Base-by-base conservation (phyloP, 2,797 vertebrate species). In the Melanogrammus aeglefinus region DNA sequence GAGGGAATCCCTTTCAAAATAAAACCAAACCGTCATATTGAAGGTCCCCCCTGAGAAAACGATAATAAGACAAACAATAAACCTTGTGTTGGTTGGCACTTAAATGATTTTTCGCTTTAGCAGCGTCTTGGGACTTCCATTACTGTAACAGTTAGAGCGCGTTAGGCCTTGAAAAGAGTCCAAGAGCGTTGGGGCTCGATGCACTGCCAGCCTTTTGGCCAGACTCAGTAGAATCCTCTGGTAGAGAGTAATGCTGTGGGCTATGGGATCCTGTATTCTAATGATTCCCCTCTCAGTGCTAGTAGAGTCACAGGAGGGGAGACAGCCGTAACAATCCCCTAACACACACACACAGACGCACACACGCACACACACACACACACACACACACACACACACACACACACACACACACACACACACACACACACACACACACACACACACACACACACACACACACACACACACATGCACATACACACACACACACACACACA, bases 221-320 rank as follows among this genome's bases (percentile, higher is more conserved):
- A 82, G 88, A 87, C 87, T 86, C 84, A 82, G 85, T 47, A 79
- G 79, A 83, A 78, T 78, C 73, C 76, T 41, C 76, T 18, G 47
- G 47, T 57, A 29, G 81, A 81, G 83, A 57, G 77, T 77, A 75
- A 14, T 4, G 80, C 90, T 92, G 88, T 87, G 80, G 89, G 89
- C 82, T 84, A 83, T 16, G 73, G 82, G 76, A 76, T 63, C 83
- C 83, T 86, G 83, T 86, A 80, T 85, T 85, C 86, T 79, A 86
- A 86, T 88, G 79, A 73, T 74, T 86, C 81, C 81, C 75, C 82
- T 84, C 86, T 78, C 76, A 75, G 86, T 83, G 85, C 78, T 82
- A 83, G 57, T 89, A 79, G 90, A 86, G 91, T 92, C 90, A 85
- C 86, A 85, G 87, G 88, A 82, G 79, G 78, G 82, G 57, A 87